Evolutionary conservation across 2,888 invertebrate genomes (phyloP), one percentile per base, ranked within the genome.

Genomic region (Octodonta nipae): DNA sequence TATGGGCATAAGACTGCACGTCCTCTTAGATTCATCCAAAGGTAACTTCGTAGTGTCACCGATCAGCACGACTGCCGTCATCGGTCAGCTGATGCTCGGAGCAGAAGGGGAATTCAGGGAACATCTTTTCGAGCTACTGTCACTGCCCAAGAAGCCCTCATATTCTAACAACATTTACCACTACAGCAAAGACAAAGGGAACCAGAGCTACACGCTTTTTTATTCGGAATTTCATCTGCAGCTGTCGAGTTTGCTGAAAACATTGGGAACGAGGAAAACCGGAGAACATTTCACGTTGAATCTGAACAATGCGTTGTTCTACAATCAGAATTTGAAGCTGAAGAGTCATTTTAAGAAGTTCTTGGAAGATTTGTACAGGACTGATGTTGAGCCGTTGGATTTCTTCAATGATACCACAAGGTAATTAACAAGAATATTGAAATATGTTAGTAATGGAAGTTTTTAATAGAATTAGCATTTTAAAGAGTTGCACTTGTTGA

Each of bases 41-140:
- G 34, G 44, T 13, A 64, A 63, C 37, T 58, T 62, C 38, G 38
- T 63, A 5, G 48, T 64, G 3, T 63, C 62, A 1, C 64, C 64
- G 0, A 33, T 64, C 11, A 61, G 62, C 35, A 52, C 59, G 8
- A 53, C 61, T 1, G 44, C 54, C 7, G 47, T 60, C 6, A 44
- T 64, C 11, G 58, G 54, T 1, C 55, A 64, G 42, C 41, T 63
- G 28, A 50, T 61, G 46, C 37, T 64, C 11, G 63, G 61, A 1
- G 52, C 63, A 3, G 49, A 55, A 30, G 58, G 58, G 10, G 43
- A 51, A 13, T 52, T 60, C 11, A 43, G 50, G 24, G 46, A 49
- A 4, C 50, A 57, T 26, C 49, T 62, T 3, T 50, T 53, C 36
- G 47, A 56, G 3, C 42, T 61, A 3, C 40, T 61, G 13, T 49